Base-by-base conservation (phyloP, 2,797 vertebrate species). In the Hemibagrus guttatus region DNA sequence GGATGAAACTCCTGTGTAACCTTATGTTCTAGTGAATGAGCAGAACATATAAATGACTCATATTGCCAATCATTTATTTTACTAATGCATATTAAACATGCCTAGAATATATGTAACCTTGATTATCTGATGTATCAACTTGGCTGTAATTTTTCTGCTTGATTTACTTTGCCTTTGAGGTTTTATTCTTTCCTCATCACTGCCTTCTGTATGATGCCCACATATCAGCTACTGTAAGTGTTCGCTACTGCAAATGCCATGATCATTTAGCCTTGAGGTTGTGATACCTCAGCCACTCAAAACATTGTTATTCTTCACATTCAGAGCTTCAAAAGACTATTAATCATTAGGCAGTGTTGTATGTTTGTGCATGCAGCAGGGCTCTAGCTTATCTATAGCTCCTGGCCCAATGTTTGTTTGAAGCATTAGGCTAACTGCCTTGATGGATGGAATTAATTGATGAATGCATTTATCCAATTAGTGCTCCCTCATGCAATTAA, bases 391-490 rank as follows among this genome's bases (percentile, higher is more conserved):
- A 87, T 89, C 84, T 87, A 84, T 87, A 78, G 71, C 86, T 81
- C 72, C 92, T 92, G 90, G 61, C 86, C 87, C 89, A 89, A 81
- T 94, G 94, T 95, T 95, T 95, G 94, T 95, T 92, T 93, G 91
- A 93, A 92, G 94, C 93, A 93, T 95, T 95, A 95, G 89, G 68
- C 81, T 91, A 93, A 92, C 93, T 93, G 93, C 93, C 91, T 93
- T 93, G 93, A 94, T 94, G 94, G 93, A 92, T 93, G 87, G 92
- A 95, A 94, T 95, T 95, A 94, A 95, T 95, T 95, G 93, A 96
- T 95, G 93, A 94, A 95, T 95, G 94, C 93, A 94, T 95, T 95
- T 92, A 95, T 95, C 93, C 94, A 95, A 96, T 96, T 95, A 95
- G 93, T 95, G 93, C 90, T 94, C 93, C 93, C 92, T 95, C 93